Percentiles rank a stretch among this genome's conserved stretches.
Evolutionary conservation across 2,113 vertebrate species (phyloP).

Genomic region (Felis catus): F.catus_Fca126_mat1.0 CM031415.1:169378001-169378500

Average conservation of each 20-base stretch:
- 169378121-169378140: neutral
- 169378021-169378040: neutral
- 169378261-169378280: neutral
- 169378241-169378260: neutral
- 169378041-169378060: neutral
- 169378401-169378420: neutral
- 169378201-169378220: neutral
- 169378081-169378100: neutral
- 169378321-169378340: neutral
- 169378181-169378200: neutral
- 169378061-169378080: neutral
- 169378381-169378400: neutral
- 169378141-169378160: neutral
- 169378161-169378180: neutral
- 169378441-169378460: neutral
- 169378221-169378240: neutral
- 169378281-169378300: neutral
- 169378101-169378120: neutral
- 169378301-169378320: neutral
- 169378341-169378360: conserved; percentile 18
- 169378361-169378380: neutral
- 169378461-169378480: neutral
- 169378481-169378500: neutral
- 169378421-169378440: neutral
- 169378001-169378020: neutral